Percentiles rank a stretch among this genome's conserved stretches.
phyloP scores from a whole-genome alignment of 1,140 invertebrate genomes.

The Stegodyphus mimosarum region DNA sequence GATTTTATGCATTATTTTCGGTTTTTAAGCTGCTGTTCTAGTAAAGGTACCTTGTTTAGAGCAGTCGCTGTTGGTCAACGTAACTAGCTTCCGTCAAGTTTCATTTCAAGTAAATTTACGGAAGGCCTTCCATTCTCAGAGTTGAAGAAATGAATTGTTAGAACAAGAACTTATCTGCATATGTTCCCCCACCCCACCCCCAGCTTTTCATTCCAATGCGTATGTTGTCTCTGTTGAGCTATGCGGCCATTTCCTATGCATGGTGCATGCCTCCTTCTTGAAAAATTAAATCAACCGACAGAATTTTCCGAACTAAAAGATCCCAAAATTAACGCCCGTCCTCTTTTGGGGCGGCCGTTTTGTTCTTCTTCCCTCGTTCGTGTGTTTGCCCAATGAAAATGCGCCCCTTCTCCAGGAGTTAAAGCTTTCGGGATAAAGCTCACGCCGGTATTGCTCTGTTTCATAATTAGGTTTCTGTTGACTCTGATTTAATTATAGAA shows the following conservation, averaged over 20 bases:
- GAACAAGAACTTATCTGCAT: too few relatives aligned
- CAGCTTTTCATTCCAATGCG: too few relatives aligned
- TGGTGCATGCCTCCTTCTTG: not conserved
- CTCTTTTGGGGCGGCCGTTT: not conserved
- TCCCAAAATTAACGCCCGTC: slow-evolving; percentile 2
- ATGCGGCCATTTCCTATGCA: not conserved
- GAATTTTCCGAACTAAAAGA: not conserved
- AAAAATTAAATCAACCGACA: slow-evolving; percentile 2
- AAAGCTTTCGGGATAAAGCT: not conserved
- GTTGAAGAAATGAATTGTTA: too few relatives aligned
- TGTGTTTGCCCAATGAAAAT: not conserved
- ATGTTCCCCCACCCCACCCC: too few relatives aligned
- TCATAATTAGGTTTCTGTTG: slow-evolving; percentile 55
- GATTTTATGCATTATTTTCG: too few relatives aligned
- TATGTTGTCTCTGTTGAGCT: not conserved
- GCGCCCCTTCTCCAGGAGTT: not conserved
- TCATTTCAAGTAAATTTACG: too few relatives aligned
- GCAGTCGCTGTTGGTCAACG: too few relatives aligned
- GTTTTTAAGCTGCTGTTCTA: too few relatives aligned
- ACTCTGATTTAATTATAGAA: slow-evolving; percentile 57
- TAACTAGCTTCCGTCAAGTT: too few relatives aligned
- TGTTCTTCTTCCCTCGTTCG: not conserved
- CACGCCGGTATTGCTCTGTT: not conserved
- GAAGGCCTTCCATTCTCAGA: too few relatives aligned
- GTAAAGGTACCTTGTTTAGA: too few relatives aligned